A percentile compares a stretch with the other conserved stretches of the same genome.
phyloP scores from a whole-genome alignment of 2,797 vertebrate genomes.

The Gymnopithys bicolor region DNA sequence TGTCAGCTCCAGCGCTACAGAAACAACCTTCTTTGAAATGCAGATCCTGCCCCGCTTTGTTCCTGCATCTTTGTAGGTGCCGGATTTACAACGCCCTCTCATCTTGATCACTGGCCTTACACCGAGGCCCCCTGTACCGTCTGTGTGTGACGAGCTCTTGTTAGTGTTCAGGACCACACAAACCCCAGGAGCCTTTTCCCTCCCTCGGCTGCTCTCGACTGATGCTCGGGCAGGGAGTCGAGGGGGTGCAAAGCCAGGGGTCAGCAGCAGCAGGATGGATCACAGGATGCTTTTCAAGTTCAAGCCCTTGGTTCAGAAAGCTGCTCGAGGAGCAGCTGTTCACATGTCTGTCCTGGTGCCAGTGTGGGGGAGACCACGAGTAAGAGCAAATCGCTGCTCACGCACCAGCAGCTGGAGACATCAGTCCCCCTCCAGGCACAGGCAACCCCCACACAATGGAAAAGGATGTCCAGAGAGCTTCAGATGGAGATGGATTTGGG shows the following conservation, averaged over 20 bases:
- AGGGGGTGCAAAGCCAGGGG: not conserved
- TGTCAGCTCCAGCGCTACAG: not conserved
- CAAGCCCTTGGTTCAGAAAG: not conserved
- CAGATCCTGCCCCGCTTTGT: slow-evolving; percentile 21
- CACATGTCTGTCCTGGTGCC: not conserved
- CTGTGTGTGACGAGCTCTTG: not conserved
- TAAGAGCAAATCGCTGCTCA: not conserved
- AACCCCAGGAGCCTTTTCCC: not conserved
- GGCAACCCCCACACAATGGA: accelerated
- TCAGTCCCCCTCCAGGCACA: not conserved
- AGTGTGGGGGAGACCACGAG: not conserved
- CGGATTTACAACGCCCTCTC: slow-evolving; percentile 8
- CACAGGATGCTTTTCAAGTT: not conserved
- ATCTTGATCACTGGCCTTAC: not conserved
- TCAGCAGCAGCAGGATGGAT: not conserved
- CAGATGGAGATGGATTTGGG: not conserved
- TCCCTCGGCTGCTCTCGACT: not conserved
- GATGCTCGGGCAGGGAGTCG: not conserved
- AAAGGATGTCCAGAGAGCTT: not conserved
- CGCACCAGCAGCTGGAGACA: not conserved
- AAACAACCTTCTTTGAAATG: slow-evolving; percentile 21
- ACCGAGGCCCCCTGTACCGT: not conserved
- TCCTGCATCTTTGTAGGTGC: slow-evolving; percentile 32
- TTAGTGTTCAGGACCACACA: accelerated
- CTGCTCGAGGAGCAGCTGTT: not conserved